Conservation (phyloP, 2,888 invertebrate species). For the Pollenia amentaria region DNA sequence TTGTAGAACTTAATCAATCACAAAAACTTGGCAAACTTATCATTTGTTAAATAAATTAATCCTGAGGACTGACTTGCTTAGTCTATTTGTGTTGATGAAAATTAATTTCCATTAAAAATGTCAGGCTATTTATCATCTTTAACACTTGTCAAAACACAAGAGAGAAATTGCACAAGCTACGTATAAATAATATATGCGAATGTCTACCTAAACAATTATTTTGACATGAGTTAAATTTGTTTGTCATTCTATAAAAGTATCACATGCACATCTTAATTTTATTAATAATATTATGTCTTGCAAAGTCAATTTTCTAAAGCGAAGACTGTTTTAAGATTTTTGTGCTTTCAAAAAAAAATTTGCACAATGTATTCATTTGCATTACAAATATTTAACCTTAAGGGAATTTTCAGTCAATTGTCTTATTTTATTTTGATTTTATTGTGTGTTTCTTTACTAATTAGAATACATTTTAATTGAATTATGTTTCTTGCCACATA, state of each 20-base stretch:
- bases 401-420: constrained; percentile 45
- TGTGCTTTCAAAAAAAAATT: constrained; percentile 9
- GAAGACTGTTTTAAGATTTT: neutral
- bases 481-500: constrained; percentile 17
- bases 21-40: constrained; percentile 23
- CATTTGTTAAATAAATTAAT: neutral
- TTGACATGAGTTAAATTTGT: constrained; percentile 28
- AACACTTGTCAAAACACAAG: neutral
- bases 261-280: neutral
- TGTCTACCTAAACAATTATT: neutral
- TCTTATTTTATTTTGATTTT: constrained; percentile 35
- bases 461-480: constrained; percentile 32
- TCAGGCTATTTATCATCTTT: constrained; percentile 30
- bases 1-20: constrained; percentile 29
- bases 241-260: neutral
- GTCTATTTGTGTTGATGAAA: constrained; percentile 11
- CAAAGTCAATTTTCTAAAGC: neutral
- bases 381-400: constrained; percentile 41
- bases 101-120: constrained; percentile 34
- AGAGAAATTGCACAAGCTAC: too few relatives aligned
- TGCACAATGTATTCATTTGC: constrained; percentile 39
- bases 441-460: neutral
- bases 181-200: too few relatives aligned
- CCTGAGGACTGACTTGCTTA: neutral
- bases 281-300: neutral